Percentiles rank a stretch among this genome's conserved stretches.
phyloP scores from a whole-genome alignment of 2,888 invertebrate genomes.

The Euclidia mi region DNA sequence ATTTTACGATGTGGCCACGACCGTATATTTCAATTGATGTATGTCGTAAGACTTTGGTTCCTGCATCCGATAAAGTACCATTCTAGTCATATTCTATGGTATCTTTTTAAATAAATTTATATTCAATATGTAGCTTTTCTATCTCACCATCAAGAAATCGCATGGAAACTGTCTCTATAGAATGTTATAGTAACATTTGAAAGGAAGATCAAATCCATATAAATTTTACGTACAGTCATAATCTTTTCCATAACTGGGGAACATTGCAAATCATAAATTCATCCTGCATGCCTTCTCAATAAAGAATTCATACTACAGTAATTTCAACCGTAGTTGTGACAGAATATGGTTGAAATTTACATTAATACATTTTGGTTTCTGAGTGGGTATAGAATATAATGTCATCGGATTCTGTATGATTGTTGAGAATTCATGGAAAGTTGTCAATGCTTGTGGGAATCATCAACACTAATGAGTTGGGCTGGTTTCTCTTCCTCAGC shows the following conservation, averaged over 20 bases:
- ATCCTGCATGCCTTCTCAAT: slow-evolving; percentile 18
- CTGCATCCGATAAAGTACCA: too few relatives aligned
- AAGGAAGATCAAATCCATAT: slow-evolving; percentile 11
- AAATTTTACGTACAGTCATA: slow-evolving; percentile 8
- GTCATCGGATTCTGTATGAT: slow-evolving; percentile 17
- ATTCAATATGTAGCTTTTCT: too few relatives aligned
- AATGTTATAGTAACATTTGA: background rate
- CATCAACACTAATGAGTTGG: too few relatives aligned
- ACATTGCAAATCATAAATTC: slow-evolving; percentile 18
- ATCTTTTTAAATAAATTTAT: too few relatives aligned
- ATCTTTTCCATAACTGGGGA: slow-evolving; percentile 21
- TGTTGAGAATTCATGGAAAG: slow-evolving; percentile 3
- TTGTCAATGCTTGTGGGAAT: too few relatives aligned
- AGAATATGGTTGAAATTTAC: background rate
- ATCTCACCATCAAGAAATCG: too few relatives aligned
- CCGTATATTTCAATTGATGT: too few relatives aligned
- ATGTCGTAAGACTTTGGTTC: too few relatives aligned
- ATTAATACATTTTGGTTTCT: background rate
- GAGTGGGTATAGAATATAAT: slow-evolving; percentile 10
- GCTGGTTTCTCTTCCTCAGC: too few relatives aligned
- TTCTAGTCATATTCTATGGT: too few relatives aligned
- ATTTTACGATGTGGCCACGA: too few relatives aligned
- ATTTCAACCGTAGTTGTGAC: background rate
- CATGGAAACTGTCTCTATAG: background rate
- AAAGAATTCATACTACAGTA: background rate